Base-by-base conservation (phyloP, 2,113 vertebrate species). In the Phylloscopus whistleri region DNA sequence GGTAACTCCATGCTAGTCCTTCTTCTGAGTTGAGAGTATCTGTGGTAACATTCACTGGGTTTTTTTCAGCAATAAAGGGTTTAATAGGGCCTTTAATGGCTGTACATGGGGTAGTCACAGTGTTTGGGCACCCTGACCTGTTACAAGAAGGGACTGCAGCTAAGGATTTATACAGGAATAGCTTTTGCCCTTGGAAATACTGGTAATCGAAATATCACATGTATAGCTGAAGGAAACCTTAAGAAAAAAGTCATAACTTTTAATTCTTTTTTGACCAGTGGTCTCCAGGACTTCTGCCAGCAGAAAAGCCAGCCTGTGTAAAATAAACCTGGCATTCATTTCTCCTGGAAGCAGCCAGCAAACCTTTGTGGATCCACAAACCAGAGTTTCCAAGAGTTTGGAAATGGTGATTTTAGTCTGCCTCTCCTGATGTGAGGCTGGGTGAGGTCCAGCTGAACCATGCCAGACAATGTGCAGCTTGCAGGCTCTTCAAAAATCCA, bases 101-200 rank as follows among this genome's bases (percentile, higher is more conserved):
- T 21, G 7, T 31, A 11, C 0, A 0, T 26, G 43, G 56, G 33
- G 28, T 18, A 63, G 17, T 59, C 22, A 49, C 48, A 0, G 1
- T 31, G 35, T 53, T 31, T 64, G 52, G 49, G 69, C 82, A 46
- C 37, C 62, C 41, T n/a, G 64, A 84, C 53, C 64, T 68, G 26
- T 44, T 55, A 33, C 23, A 77, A 37, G 6, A 66, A 73, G 35
- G 20, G 15, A 37, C 33, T 73, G 33, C 3, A 9, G 48, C 28
- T 55, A 5, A 33, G 63, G 18, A 41, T 67, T 59, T 44, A 20
- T n/a, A 43, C 24, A 14, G 28, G 43, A 30, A 10, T 30, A 23
- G n/a, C 52, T 75, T 41, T 49, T 56, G 46, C 46, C 81, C 39
- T 89, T 96, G 59, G 70, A 44, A 93, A 46, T 9, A 9, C 9